Conservation (phyloP, 2,113 vertebrate genomes). For the Pardalotus punctatus region DNA sequence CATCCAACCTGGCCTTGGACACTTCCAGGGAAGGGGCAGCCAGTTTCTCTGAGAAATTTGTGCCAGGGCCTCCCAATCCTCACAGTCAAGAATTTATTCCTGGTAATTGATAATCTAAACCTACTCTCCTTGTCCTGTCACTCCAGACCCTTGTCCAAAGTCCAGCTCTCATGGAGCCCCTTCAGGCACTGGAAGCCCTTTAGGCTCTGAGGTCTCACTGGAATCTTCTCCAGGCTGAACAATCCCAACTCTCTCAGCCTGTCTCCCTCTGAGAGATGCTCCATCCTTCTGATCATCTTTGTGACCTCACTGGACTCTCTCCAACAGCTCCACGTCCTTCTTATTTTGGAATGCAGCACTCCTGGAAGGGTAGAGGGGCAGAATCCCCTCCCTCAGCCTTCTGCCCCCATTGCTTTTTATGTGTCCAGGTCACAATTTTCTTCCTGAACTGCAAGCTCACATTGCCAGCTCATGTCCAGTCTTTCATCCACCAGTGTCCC, state of each 20-base stretch:
- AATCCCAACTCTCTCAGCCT: background rate
- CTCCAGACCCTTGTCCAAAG: background rate
- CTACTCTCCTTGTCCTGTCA: background rate
- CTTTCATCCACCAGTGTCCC: background rate
- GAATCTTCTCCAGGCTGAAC: background rate
- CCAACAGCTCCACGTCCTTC: rapidly evolving
- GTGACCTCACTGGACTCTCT: rapidly evolving
- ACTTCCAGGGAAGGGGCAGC: background rate
- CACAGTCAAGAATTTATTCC: background rate
- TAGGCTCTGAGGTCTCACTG: background rate
- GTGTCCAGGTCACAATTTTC: background rate
- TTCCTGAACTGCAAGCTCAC: background rate
- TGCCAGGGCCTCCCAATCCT: background rate
- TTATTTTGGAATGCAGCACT: background rate
- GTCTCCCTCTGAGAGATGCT: background rate
- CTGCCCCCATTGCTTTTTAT: rapidly evolving
- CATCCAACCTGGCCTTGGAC: rapidly evolving
- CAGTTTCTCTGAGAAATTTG: background rate
- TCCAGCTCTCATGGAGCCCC: background rate
- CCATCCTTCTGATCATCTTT: background rate
- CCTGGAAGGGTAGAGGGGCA: background rate
- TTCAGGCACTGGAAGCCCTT: background rate
- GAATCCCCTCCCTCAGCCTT: background rate
- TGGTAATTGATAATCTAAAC: background rate
- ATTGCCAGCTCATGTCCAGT: background rate